Percentiles rank a stretch among this genome's conserved stretches.
Evolutionary conservation across 2,113 vertebrate species (phyloP).

Genomic region (Gasterosteus nipponicus): DNA sequence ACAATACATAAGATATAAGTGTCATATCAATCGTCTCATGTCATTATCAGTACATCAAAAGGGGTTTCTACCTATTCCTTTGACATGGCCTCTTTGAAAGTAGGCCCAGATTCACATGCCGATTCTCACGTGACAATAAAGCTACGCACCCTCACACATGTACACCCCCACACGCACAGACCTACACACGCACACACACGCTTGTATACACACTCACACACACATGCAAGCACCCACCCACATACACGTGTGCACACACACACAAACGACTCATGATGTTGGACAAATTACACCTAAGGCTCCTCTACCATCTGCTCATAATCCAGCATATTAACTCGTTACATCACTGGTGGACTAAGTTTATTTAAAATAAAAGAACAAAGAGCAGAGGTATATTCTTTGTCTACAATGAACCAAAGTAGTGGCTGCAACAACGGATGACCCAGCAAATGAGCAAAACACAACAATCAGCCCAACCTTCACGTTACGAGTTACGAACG

Average conservation of each 20-base stretch:
- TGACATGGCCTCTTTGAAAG: slow-evolving; percentile 20
- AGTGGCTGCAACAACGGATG: slow-evolving; percentile 25
- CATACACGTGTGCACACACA: slow-evolving; percentile 1
- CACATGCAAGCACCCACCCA: slow-evolving; percentile 5
- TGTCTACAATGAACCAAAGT: slow-evolving; percentile 6
- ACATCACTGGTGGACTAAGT: neutral
- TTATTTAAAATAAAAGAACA: slow-evolving; percentile 23
- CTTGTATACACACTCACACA: slow-evolving; percentile 17
- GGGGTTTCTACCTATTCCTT: slow-evolving; percentile 4
- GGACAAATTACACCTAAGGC: slow-evolving; percentile 38
- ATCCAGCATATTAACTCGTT: slow-evolving; percentile 10
- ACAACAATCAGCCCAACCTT: slow-evolving; percentile 50
- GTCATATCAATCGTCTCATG: neutral
- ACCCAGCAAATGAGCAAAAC: slow-evolving; percentile 39
- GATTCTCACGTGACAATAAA: slow-evolving; percentile 25
- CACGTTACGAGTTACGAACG: slow-evolving; percentile 54
- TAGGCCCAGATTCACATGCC: neutral
- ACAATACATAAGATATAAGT: no score
- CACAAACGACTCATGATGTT: slow-evolving; percentile 41
- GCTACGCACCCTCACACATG: slow-evolving; percentile 19
- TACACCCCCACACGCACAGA: slow-evolving; percentile 2
- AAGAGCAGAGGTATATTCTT: slow-evolving; percentile 14
- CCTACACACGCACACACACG: neutral
- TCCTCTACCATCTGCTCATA: slow-evolving; percentile 34
- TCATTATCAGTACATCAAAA: slow-evolving; percentile 20